These are phyloP conservation scores for Zaprionus ornatus DNA, from an alignment of 1,140 invertebrate species.

Conservation along the genomic window DNA sequence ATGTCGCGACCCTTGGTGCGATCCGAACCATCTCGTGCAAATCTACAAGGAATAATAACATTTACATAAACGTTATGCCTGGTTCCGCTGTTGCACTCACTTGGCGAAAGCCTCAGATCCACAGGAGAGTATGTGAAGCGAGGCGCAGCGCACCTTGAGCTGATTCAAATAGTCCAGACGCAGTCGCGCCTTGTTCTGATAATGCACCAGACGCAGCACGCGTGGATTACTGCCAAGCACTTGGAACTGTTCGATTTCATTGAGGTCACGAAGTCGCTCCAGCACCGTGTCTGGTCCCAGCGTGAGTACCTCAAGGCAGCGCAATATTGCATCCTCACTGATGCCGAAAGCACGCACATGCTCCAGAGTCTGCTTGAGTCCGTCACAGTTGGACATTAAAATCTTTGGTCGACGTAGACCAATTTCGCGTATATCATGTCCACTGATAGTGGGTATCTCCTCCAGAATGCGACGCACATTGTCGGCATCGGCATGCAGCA, in stretches of 20 bases:
- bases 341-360: conserved; percentile 85
- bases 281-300: conserved; percentile 85
- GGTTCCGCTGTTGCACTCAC: conserved; percentile 70
- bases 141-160: conserved; percentile 85
- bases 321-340: conserved; percentile 83
- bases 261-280: conserved; percentile 84
- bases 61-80: neutral
- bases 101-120: conserved; percentile 85
- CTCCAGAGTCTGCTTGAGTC: conserved; percentile 84
- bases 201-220: conserved; percentile 85
- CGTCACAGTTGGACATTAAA: conserved; percentile 85
- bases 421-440: conserved; percentile 84
- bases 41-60: conserved; percentile 75
- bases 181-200: conserved; percentile 85
- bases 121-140: conserved; percentile 85
- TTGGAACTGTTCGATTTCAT: conserved; percentile 85
- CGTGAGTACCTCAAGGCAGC: conserved; percentile 85
- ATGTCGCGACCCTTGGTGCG: conserved; percentile 86
- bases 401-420: conserved; percentile 85
- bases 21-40: conserved; percentile 85
- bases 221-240: conserved; percentile 85
- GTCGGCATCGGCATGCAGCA: conserved; percentile 85
- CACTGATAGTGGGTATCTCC: conserved; percentile 84
- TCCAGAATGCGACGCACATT: conserved; percentile 85
- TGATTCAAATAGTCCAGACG: conserved; percentile 85